Percentiles rank a stretch among this genome's conserved stretches.
Conservation (phyloP, 2,113 vertebrate genomes). For the Zosterops borbonicus region DNA sequence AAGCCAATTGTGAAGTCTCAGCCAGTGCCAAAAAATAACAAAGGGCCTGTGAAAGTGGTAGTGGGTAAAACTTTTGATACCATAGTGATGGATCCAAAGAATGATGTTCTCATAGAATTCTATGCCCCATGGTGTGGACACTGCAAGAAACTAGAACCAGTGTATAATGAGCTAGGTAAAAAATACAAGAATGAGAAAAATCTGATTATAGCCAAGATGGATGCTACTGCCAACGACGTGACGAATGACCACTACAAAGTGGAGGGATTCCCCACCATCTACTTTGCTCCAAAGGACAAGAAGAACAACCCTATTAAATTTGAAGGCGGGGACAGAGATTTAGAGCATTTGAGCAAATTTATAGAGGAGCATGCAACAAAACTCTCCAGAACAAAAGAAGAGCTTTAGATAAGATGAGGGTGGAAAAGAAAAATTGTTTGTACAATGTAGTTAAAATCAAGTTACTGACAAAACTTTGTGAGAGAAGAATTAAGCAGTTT, state of each 20-base stretch:
- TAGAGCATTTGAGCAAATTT: slow-evolving; percentile 90
- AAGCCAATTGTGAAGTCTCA: slow-evolving; percentile 92
- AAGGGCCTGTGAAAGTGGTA: slow-evolving; percentile 91
- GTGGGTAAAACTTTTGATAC: slow-evolving; percentile 94
- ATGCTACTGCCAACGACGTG: slow-evolving; percentile 89
- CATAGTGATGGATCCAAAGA: slow-evolving; percentile 88
- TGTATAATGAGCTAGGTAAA: slow-evolving; percentile 87
- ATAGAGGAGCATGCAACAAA: slow-evolving; percentile 87
- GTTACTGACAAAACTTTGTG: slow-evolving; percentile 10
- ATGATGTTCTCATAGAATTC: slow-evolving; percentile 94
- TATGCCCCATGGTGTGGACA: slow-evolving; percentile 98
- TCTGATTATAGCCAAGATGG: slow-evolving; percentile 97
- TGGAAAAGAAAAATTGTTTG: not conserved
- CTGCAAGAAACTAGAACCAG: slow-evolving; percentile 92
- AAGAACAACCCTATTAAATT: slow-evolving; percentile 91
- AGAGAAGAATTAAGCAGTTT: not conserved
- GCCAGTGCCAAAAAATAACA: slow-evolving; percentile 92
- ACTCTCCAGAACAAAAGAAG: slow-evolving; percentile 81
- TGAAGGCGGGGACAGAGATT: slow-evolving; percentile 85
- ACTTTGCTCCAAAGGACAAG: slow-evolving; percentile 85
- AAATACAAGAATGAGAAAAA: slow-evolving; percentile 90
- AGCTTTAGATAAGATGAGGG: slow-evolving; percentile 78
- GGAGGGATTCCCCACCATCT: slow-evolving; percentile 95
- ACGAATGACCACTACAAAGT: slow-evolving; percentile 84
- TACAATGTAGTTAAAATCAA: slow-evolving; percentile 2